Conservation (phyloP, 2,113 vertebrate species). For the Orycteropus afer region DNA sequence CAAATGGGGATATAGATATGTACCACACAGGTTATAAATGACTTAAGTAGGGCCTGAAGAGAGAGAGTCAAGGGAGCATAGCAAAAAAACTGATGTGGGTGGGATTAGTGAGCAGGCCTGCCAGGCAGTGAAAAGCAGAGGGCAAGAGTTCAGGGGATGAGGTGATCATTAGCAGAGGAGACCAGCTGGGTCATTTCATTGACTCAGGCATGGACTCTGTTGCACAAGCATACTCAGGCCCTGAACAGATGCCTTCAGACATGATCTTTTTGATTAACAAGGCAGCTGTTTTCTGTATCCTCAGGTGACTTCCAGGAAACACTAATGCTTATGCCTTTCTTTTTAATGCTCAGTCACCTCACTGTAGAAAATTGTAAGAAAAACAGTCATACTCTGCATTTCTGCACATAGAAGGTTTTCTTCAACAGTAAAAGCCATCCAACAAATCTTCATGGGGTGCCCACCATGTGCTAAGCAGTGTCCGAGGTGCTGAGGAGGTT, state of each 20-base stretch:
- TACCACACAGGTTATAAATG: background rate
- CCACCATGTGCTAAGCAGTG: fast-evolving
- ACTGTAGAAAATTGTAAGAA: background rate
- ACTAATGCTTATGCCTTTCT: background rate
- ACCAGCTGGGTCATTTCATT: background rate
- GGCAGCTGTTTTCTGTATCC: background rate
- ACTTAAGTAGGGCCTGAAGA: background rate
- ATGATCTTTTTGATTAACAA: background rate
- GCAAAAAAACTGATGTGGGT: background rate
- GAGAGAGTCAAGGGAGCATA: background rate
- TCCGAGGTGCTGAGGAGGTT: background rate
- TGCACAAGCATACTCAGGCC: background rate
- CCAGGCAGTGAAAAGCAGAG: background rate
- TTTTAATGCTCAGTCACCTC: background rate
- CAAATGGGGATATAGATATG: background rate
- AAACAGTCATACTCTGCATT: background rate
- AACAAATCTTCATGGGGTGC: background rate
- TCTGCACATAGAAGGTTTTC: background rate
- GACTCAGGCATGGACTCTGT: background rate
- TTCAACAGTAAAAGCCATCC: background rate
- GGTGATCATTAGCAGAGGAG: background rate
- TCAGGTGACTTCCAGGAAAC: background rate
- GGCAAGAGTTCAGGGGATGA: background rate
- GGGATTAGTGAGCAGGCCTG: background rate
- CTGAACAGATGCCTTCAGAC: background rate